These are phyloP conservation scores for Petrocephalus microphthalmus DNA, from an alignment of 2,113 vertebrate genomes.

Conservation along the genomic window DNA sequence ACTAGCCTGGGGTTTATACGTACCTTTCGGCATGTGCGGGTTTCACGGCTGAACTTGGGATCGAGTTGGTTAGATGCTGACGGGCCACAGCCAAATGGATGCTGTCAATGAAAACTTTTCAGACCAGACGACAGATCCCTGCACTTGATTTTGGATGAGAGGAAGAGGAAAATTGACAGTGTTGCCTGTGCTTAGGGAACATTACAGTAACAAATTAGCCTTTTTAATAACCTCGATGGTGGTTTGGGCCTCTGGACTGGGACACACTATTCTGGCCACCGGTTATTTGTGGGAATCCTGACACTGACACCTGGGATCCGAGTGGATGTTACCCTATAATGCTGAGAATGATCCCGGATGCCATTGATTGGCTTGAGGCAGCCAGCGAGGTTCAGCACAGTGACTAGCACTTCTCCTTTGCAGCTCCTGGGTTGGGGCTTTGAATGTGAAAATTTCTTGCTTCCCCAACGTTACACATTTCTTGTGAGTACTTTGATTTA, in stretches of 20 bases:
- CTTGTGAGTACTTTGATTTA: background rate
- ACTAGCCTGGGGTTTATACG: background rate
- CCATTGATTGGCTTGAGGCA: background rate
- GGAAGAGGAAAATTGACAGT: background rate
- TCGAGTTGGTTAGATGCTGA: conserved; percentile 23
- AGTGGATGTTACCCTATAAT: background rate
- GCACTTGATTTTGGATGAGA: background rate
- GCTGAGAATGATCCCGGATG: background rate
- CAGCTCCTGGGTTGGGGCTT: background rate
- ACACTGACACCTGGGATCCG: background rate
- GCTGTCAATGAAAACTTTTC: background rate
- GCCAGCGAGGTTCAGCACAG: background rate
- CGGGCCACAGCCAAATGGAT: background rate
- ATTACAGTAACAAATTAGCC: background rate
- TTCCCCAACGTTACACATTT: background rate
- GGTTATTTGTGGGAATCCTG: background rate
- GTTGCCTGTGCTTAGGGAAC: background rate
- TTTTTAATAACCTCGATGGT: background rate
- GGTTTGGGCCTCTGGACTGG: background rate
- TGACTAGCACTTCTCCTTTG: background rate
- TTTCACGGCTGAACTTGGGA: conserved; percentile 37
- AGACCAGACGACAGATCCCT: background rate
- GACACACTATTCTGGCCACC: background rate
- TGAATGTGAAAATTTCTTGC: background rate
- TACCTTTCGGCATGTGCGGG: background rate